Base-by-base conservation (phyloP, 2,797 vertebrate genomes). In the Centropyge bicolor region DNA sequence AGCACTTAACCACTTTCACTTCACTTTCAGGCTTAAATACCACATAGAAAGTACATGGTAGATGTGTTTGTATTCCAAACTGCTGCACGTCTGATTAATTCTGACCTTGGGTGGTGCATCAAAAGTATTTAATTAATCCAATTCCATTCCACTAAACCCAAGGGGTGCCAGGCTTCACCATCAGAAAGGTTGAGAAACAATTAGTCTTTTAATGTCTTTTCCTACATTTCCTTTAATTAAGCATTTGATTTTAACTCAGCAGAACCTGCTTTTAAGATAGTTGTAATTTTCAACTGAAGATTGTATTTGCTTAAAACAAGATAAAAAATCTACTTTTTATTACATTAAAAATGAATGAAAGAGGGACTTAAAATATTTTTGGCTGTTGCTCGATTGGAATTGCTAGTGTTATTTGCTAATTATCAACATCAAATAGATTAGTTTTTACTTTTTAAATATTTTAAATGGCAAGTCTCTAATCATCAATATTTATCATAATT, bases 61-160 rank as follows among this genome's bases (percentile, higher is more conserved):
- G 35, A 83, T 76, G 24, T 52, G 52, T 78, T 80, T 84, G 45
- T 62, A 76, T 69, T 88, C 55, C 36, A 43, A 65, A 4, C 16
- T 66, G 72, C 70, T 51, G 20, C 72, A 66, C 51, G 62, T 68
- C 40, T 84, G 65, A 86, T 86, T 86, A 76, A 76, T 64, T 76
- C 61, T 83, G 84, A 83, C 89, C 81, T 82, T 84, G 74, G 49
- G 65, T 20, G 20, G 35, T 17, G 24, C 38, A 82, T 86, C 78
- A 81, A 43, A 80, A 85, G 51, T 71, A 76, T 85, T 82, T 82
- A 60, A 86, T 86, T 59, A 71, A 69, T 79, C 67, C 59, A 62
- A 81, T 88, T 78, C 56, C 69, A 67, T 52, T 66, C 45, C 62
- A 27, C 20, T 69, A 59, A 76, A 60, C 49, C 60, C 67, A 36